Percentiles rank a stretch among this genome's conserved stretches.
phyloP scores from a whole-genome alignment of 2,113 vertebrate genomes.

The Syngnathoides biaculeatus region DNA sequence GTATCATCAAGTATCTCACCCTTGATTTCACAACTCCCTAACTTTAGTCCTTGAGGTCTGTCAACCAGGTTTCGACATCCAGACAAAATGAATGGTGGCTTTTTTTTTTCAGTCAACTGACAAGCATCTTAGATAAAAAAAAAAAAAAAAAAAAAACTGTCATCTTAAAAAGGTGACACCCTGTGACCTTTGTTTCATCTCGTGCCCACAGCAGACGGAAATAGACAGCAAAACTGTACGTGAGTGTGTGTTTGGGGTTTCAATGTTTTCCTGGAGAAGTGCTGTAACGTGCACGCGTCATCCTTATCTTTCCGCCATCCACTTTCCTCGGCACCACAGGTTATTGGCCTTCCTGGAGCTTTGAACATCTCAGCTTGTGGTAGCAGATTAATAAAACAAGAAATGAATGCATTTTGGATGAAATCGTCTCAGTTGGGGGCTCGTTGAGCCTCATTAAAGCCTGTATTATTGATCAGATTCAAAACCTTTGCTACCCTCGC shows the following conservation, averaged over 20 bases:
- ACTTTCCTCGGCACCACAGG: slow-evolving; percentile 52
- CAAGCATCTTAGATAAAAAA: slow-evolving; percentile 61
- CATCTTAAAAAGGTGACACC: slow-evolving; percentile 61
- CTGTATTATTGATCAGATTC: slow-evolving; percentile 77
- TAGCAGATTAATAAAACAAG: slow-evolving; percentile 76
- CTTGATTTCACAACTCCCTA: neutral
- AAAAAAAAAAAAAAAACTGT: slow-evolving; percentile 49
- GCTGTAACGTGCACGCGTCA: slow-evolving; percentile 39
- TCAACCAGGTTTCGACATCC: slow-evolving; percentile 22
- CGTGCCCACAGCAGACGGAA: slow-evolving; percentile 46
- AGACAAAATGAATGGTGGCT: slow-evolving; percentile 35
- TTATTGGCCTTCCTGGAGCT: slow-evolving; percentile 56
- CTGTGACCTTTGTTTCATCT: slow-evolving; percentile 52
- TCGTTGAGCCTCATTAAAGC: slow-evolving; percentile 67
- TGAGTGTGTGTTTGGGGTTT: neutral
- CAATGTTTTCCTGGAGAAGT: slow-evolving; percentile 27
- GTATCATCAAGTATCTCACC: neutral
- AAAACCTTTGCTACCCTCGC: slow-evolving; percentile 62
- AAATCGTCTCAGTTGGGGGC: slow-evolving; percentile 70
- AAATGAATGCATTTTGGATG: slow-evolving; percentile 79
- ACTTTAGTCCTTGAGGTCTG: neutral
- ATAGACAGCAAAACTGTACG: slow-evolving; percentile 43
- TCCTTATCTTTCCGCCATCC: slow-evolving; percentile 21
- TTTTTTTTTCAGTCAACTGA: slow-evolving; percentile 66
- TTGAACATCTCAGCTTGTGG: slow-evolving; percentile 68